phyloP scores from a whole-genome alignment of 2,113 vertebrate species.

The Chlorodrepanis virens region DNA sequence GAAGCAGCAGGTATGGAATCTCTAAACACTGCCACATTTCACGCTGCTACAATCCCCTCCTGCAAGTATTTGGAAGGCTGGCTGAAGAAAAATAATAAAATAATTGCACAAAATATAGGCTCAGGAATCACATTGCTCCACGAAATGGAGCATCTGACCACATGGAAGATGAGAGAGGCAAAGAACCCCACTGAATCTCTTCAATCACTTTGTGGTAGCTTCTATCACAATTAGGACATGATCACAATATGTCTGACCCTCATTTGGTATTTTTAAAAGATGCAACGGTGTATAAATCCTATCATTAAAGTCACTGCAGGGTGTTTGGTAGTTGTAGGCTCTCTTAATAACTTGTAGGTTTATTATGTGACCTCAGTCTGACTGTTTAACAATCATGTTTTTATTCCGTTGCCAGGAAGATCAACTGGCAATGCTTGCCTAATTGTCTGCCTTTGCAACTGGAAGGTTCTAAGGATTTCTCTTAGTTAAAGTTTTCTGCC shows the following conservation, averaged over 20 bases:
- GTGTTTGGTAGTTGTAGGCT: background rate
- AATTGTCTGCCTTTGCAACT: background rate
- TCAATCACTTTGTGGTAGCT: background rate
- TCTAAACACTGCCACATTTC: background rate
- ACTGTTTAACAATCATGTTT: background rate
- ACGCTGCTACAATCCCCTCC: background rate
- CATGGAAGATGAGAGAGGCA: background rate
- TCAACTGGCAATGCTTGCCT: background rate
- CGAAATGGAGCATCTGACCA: background rate
- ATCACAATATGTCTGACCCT: background rate
- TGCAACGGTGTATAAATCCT: background rate
- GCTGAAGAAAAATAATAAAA: background rate
- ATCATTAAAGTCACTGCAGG: background rate
- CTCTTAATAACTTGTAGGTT: background rate
- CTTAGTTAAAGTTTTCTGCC: background rate
- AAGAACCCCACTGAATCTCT: background rate
- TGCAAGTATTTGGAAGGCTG: background rate
- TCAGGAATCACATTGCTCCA: background rate
- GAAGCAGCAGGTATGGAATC: background rate
- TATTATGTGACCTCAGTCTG: background rate
- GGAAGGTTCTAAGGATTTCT: background rate
- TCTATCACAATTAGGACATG: background rate
- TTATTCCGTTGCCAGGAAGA: background rate
- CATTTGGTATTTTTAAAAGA: background rate
- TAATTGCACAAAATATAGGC: background rate